phyloP scores from a whole-genome alignment of 2,113 vertebrate species.

The Heptranchias perlo region DNA sequence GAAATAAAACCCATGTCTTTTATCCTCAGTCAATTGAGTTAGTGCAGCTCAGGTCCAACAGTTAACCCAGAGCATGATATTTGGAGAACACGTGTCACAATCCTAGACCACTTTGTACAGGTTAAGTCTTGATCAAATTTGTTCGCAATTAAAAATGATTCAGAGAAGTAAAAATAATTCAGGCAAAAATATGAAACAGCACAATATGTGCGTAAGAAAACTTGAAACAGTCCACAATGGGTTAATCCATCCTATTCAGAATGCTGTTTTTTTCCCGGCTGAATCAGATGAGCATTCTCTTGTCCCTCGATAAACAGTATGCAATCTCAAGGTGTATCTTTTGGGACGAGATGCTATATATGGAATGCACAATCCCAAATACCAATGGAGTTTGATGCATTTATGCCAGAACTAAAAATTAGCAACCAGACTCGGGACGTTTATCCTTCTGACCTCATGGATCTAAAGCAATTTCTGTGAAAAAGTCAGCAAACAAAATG shows the following conservation, averaged over 20 bases:
- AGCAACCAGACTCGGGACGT: neutral
- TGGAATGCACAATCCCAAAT: neutral
- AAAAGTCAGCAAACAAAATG: neutral
- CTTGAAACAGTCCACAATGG: neutral
- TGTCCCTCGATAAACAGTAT: neutral
- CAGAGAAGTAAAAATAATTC: neutral
- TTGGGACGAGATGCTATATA: conserved; percentile 5
- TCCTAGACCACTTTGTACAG: neutral
- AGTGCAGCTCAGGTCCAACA: neutral
- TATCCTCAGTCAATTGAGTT: neutral
- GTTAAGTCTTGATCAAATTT: neutral
- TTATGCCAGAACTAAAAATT: neutral
- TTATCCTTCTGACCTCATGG: neutral
- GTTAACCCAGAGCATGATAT: neutral
- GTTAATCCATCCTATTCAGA: neutral
- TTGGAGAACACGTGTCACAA: neutral
- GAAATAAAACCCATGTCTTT: neutral
- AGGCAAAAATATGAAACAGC: neutral
- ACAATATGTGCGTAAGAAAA: neutral
- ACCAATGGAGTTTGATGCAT: neutral
- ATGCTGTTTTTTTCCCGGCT: neutral
- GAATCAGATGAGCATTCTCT: neutral
- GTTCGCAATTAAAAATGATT: neutral
- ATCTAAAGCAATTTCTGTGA: neutral
- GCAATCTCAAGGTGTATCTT: neutral